phyloP scores from a whole-genome alignment of 2,797 vertebrate species.

The Amblyopsis hoosieri region DNA sequence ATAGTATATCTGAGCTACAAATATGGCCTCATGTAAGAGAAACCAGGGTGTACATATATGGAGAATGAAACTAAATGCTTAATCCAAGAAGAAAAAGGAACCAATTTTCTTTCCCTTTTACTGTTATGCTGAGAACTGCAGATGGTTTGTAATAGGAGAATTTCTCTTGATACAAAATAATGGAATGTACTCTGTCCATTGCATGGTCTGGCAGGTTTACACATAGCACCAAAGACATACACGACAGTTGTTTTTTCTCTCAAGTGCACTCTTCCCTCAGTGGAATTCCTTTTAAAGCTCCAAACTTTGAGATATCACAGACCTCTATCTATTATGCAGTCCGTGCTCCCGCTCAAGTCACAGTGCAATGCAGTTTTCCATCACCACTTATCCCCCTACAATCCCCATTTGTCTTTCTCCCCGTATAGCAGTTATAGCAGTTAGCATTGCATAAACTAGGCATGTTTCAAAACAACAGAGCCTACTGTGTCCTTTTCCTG shows the following conservation, averaged over 20 bases:
- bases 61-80: slow-evolving; percentile 12
- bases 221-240: slow-evolving; percentile 16
- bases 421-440: slow-evolving; percentile 6
- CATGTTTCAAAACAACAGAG: slow-evolving; percentile 22
- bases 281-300: slow-evolving; percentile 40
- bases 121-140: neutral
- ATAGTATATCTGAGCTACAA: slow-evolving; percentile 18
- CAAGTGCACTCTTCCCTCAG: slow-evolving; percentile 19
- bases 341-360: slow-evolving; percentile 25
- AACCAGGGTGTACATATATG: neutral
- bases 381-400: slow-evolving; percentile 1
- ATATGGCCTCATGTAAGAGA: slow-evolving; percentile 3
- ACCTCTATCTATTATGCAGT: slow-evolving; percentile 28
- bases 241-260: slow-evolving; percentile 1
- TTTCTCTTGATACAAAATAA: slow-evolving; percentile 36
- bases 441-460: neutral
- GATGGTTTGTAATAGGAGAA: slow-evolving; percentile 4
- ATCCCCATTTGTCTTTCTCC: slow-evolving; percentile 11
- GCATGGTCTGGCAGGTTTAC: slow-evolving; percentile 14
- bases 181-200: slow-evolving; percentile 14
- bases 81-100: slow-evolving; percentile 27
- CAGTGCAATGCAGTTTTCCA: neutral
- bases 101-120: slow-evolving; percentile 8
- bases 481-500: neutral
- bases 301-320: slow-evolving; percentile 33